A percentile compares a stretch with the other conserved stretches of the same genome.
phyloP scores from a whole-genome alignment of 1,140 invertebrate species.

The Brachionus manjavacas region DNA sequence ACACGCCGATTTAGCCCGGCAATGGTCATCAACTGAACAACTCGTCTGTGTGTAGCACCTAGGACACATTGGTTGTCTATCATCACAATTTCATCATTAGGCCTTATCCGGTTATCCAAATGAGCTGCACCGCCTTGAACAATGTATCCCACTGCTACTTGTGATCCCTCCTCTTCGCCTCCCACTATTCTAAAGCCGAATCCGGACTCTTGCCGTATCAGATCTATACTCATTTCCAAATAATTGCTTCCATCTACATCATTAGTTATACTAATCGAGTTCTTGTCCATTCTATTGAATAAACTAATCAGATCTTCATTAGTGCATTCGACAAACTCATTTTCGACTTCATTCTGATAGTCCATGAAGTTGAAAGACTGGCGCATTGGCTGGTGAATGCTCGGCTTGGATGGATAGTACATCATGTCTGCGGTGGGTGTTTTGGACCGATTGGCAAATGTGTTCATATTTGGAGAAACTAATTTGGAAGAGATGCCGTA shows the following conservation, averaged over 20 bases:
- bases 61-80: constrained; percentile 75
- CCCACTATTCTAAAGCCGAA: constrained; percentile 97
- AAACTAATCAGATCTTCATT: constrained; percentile 19
- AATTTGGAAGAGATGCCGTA: not conserved
- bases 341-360: not conserved
- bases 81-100: constrained; percentile 82
- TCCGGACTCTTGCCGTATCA: constrained; percentile 56
- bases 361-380: constrained; percentile 17
- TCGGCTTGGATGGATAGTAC: constrained; percentile 7
- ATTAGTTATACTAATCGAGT: constrained; percentile 1
- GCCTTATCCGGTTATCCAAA: constrained; percentile 74
- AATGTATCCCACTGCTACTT: constrained; percentile 87
- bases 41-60: constrained; percentile 79
- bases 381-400: constrained; percentile 13
- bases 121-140: constrained; percentile 85
- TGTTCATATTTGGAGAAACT: not conserved
- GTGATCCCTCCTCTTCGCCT: constrained; percentile 93
- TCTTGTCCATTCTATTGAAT: constrained; percentile 8
- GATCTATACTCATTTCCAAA: constrained; percentile 18
- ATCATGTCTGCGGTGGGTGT: constrained; percentile 40
- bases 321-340: not conserved
- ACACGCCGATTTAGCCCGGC: constrained; percentile 72
- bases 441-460: constrained; percentile 13
- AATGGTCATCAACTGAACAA: constrained; percentile 79
- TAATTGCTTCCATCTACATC: constrained; percentile 37